Conservation (phyloP, 2,797 vertebrate genomes). For the Eupleurogrammus muticus region DNA sequence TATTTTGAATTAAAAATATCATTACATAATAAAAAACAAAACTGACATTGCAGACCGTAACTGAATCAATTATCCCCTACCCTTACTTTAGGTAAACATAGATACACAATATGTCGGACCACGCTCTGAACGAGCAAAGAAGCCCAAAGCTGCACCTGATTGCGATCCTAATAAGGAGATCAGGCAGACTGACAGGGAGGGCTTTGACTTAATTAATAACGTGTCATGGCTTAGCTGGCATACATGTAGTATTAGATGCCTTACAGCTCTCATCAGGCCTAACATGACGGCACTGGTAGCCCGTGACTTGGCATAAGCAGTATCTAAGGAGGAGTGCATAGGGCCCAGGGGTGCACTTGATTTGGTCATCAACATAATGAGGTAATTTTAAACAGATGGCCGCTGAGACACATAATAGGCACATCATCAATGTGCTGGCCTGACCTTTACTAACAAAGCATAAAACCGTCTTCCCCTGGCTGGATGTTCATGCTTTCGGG, state of each 20-base stretch:
- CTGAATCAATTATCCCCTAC: not conserved
- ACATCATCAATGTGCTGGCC: constrained; percentile 74
- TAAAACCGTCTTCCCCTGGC: constrained; percentile 58
- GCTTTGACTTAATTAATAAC: constrained; percentile 75
- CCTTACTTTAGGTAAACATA: constrained; percentile 12
- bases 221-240: constrained; percentile 58
- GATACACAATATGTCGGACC: constrained; percentile 24
- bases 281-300: constrained; percentile 53
- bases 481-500: constrained; percentile 49
- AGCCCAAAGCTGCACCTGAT: constrained; percentile 57
- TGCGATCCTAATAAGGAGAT: constrained; percentile 57
- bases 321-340: constrained; percentile 67
- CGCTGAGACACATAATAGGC: constrained; percentile 81
- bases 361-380: constrained; percentile 85
- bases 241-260: constrained; percentile 62
- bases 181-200: constrained; percentile 52
- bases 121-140: not conserved
- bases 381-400: constrained; percentile 84
- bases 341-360: constrained; percentile 81
- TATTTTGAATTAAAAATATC: too few species aligned
- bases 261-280: constrained; percentile 57
- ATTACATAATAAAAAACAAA: too few species aligned
- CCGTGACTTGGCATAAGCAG: constrained; percentile 79
- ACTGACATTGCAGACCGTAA: constrained; percentile 1
- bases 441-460: constrained; percentile 82